Evolutionary conservation across 2,888 invertebrate species (phyloP), one percentile per base, ranked within the genome.

Genomic region (Amblyjoppa fuscipennis): DNA sequence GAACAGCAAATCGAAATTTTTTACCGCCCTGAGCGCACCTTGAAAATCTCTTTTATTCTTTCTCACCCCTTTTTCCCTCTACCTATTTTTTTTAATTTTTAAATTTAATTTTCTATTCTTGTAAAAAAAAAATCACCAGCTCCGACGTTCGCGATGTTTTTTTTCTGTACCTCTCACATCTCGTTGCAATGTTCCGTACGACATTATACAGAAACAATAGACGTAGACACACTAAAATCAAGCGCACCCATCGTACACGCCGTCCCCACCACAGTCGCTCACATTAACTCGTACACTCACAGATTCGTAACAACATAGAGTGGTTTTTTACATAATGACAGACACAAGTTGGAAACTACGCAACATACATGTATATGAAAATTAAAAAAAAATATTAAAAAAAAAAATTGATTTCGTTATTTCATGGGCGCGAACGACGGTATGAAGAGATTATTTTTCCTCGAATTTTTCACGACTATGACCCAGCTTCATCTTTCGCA

Each of bases 291-390:
- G 92, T 82, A 88, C 91, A 89, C 92, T 91, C 93, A 83, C 92
- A 87, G 90, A 93, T 91, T 92, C 93, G 89, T 91, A 61, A 89
- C 92, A 92, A 93, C 93, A 93, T 90, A 92, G 91, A 94, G 92
- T 93, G 93, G 92, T 93, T 68, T 89, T 88, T 41, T 41, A 91
- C 90, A 93, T 92, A 92, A 93, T 94, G 94, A 94, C 94, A 93
- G 94, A 94, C 94, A 94, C 94, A 94, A 94, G 94, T 94, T 94
- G 94, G 93, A 94, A 93, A 93, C 92, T 92, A 93, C 92, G 91
- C 86, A 91, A 90, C 89, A 89, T 85, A 89, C 81, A 89, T 84
- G 77, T 81, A 77, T 80, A 74, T 68, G 64, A 77, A 51, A 80
- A 56, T 16, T 3, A 49, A 83, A 80, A 78, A 56, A 7, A 56